A percentile compares a stretch with the other conserved stretches of the same genome.
phyloP scores from a whole-genome alignment of 1,140 invertebrate genomes.

The Brachionus asplanchnoidis region DNA sequence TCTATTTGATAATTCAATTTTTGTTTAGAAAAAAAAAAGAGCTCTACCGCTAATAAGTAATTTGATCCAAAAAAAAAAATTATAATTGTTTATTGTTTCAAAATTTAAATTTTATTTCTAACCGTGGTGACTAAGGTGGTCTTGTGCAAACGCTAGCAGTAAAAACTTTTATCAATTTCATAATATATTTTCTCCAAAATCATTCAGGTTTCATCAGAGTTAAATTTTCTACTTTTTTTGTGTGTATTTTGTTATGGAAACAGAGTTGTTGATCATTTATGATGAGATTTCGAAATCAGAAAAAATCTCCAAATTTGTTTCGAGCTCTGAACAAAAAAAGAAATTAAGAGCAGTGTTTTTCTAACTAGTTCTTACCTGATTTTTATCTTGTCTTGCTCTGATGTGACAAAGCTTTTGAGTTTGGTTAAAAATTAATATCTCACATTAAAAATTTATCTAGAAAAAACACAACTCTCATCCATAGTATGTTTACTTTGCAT shows the following conservation, averaged over 20 bases:
- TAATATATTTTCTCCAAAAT: constrained; percentile 25
- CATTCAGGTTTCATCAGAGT: constrained; percentile 31
- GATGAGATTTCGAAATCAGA: constrained; percentile 19
- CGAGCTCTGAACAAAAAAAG: background rate
- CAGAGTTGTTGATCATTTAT: constrained; percentile 11
- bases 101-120: constrained; percentile 11
- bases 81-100: constrained; percentile 33
- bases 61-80: constrained; percentile 17
- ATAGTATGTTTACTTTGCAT: background rate
- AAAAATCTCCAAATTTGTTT: background rate
- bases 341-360: constrained; percentile 1
- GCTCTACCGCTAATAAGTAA: background rate
- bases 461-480: constrained; percentile 19
- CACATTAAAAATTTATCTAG: constrained; percentile 24
- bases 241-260: constrained; percentile 36
- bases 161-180: constrained; percentile 21
- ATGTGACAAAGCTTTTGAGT: background rate
- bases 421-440: background rate
- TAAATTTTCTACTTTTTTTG: background rate
- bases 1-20: constrained; percentile 38
- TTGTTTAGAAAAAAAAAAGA: constrained; percentile 30
- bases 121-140: background rate
- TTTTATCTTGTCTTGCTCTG: background rate
- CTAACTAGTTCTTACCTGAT: background rate
- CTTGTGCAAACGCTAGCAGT: background rate